phyloP scores from a whole-genome alignment of 1,140 invertebrate genomes.

The Brachionus asplanchnoidis region DNA sequence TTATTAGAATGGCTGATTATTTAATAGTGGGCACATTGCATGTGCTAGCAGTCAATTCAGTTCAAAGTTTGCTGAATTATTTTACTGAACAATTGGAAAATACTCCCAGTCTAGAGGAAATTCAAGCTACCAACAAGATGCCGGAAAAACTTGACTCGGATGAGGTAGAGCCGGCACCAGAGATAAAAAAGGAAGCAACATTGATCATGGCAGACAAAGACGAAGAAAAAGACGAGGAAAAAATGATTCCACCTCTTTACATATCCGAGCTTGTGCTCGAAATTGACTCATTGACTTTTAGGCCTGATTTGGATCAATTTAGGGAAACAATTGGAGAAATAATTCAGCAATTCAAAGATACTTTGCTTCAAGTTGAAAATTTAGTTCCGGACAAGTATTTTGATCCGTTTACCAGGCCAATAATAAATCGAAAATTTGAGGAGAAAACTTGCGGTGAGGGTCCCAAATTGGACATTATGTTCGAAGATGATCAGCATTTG shows the following conservation, averaged over 20 bases:
- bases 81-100: constrained; percentile 63
- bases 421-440: constrained; percentile 69
- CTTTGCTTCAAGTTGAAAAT: constrained; percentile 54
- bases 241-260: constrained; percentile 47
- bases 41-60: constrained; percentile 65
- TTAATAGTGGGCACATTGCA: constrained; percentile 67
- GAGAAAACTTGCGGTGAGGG: constrained; percentile 65
- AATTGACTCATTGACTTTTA: constrained; percentile 53
- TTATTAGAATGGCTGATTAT: constrained; percentile 70
- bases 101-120: constrained; percentile 58
- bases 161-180: constrained; percentile 7
- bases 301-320: constrained; percentile 50
- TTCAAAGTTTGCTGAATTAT: constrained; percentile 61
- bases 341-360: constrained; percentile 45
- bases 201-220: constrained; percentile 54
- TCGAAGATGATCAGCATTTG: constrained; percentile 65
- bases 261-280: constrained; percentile 56
- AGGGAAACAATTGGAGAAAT: constrained; percentile 52
- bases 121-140: constrained; percentile 50
- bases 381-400: constrained; percentile 56
- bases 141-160: constrained; percentile 44
- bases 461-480: constrained; percentile 63
- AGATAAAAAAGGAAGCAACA: constrained; percentile 44
- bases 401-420: constrained; percentile 62
- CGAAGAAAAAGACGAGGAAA: constrained; percentile 43